These are phyloP conservation scores for Periophthalmus modestus DNA, from an alignment of 2,113 vertebrate species.

Conservation along the genomic window DNA sequence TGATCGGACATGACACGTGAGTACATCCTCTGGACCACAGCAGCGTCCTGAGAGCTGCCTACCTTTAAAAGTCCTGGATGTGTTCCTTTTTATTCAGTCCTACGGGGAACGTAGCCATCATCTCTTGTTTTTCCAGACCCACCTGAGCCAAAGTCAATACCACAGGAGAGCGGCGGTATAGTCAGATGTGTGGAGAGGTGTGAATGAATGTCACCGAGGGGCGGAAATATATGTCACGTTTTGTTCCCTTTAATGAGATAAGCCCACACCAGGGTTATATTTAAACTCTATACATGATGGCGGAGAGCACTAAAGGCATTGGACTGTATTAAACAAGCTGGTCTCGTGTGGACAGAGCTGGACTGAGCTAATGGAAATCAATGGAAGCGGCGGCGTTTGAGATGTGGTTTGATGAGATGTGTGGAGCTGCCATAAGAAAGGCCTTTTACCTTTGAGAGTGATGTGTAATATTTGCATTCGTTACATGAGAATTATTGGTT, in stretches of 20 bases:
- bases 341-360: slow-evolving; percentile 12
- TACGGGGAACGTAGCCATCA: slow-evolving; percentile 37
- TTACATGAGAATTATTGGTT: not conserved
- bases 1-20: slow-evolving; percentile 69
- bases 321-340: slow-evolving; percentile 48
- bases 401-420: slow-evolving; percentile 70
- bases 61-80: slow-evolving; percentile 37
- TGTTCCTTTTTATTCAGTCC: slow-evolving; percentile 28
- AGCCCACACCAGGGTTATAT: slow-evolving; percentile 1
- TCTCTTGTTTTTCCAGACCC: slow-evolving; percentile 48
- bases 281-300: slow-evolving; percentile 24
- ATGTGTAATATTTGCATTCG: no score
- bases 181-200: slow-evolving; percentile 25
- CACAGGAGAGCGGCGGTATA: slow-evolving; percentile 13
- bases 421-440: slow-evolving; percentile 54
- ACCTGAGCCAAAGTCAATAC: slow-evolving; percentile 18
- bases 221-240: slow-evolving; percentile 29
- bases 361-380: slow-evolving; percentile 73
- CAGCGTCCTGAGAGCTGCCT: slow-evolving; percentile 53
- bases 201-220: slow-evolving; percentile 31
- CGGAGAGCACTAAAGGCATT: slow-evolving; percentile 29
- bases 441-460: not conserved
- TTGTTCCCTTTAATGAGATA: slow-evolving; percentile 16
- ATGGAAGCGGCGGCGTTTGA: slow-evolving; percentile 72
- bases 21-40: slow-evolving; percentile 58